These are phyloP conservation scores for Spea hammondii DNA, from an alignment of 2,797 vertebrate species.

Conservation along the genomic window DNA sequence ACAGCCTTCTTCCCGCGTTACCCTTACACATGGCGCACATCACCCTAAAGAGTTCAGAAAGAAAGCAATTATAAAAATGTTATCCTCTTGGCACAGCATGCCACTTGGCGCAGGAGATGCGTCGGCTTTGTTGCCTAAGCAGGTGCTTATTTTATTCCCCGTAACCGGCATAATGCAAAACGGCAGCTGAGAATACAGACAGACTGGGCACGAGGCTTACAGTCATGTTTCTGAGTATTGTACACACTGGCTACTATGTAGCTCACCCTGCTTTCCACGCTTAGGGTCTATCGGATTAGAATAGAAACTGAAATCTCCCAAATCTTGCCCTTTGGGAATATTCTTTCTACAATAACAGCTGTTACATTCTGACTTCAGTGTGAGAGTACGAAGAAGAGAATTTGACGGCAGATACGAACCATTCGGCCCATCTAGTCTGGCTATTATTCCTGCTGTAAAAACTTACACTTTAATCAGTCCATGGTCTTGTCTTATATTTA, in stretches of 20 bases:
- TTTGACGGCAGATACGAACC: too few relatives aligned
- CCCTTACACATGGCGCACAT: slow-evolving; percentile 52
- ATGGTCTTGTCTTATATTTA: too few relatives aligned
- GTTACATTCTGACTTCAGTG: too few relatives aligned
- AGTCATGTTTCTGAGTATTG: slow-evolving; percentile 21
- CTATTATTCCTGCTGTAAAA: too few relatives aligned
- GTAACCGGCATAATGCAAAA: slow-evolving; percentile 54
- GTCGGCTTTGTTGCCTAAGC: slow-evolving; percentile 59
- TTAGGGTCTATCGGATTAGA: not conserved
- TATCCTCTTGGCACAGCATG: slow-evolving; percentile 43
- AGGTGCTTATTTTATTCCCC: slow-evolving; percentile 62
- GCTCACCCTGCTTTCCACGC: not conserved
- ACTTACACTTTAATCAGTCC: too few relatives aligned
- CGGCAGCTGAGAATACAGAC: slow-evolving; percentile 60
- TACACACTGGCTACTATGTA: not conserved
- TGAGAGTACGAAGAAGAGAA: too few relatives aligned
- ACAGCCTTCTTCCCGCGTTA: slow-evolving; percentile 56
- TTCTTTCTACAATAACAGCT: too few relatives aligned
- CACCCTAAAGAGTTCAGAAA: slow-evolving; percentile 57
- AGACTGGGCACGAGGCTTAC: not conserved
- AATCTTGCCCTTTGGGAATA: too few relatives aligned
- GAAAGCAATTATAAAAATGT: slow-evolving; percentile 55
- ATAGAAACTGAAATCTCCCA: too few relatives aligned
- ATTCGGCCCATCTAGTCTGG: too few relatives aligned
- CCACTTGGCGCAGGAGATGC: slow-evolving; percentile 61